Evolutionary conservation across 1,140 invertebrate genomes (phyloP).

Genomic region (Pogonomyrmex californicus): DNA sequence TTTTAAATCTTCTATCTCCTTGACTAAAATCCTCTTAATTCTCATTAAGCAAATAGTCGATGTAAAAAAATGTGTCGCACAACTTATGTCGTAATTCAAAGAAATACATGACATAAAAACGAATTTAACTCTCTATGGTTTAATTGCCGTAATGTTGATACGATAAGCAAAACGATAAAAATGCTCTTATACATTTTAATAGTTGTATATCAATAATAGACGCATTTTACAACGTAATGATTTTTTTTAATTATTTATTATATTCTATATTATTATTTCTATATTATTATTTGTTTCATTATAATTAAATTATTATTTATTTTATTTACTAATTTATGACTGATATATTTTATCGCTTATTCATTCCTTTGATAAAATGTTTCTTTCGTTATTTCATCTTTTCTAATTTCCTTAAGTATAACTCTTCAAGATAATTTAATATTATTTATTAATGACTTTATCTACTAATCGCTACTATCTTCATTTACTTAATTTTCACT

Average conservation of each 20-base stretch:
- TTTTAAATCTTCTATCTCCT: slow-evolving; percentile 61
- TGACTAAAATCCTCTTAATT: slow-evolving; percentile 52
- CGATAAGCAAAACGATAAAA: background rate
- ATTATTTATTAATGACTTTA: background rate
- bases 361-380: background rate
- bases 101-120: slow-evolving; percentile 52
- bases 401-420: background rate
- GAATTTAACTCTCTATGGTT: background rate
- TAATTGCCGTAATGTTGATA: slow-evolving; percentile 27
- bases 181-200: background rate
- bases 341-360: background rate
- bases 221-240: background rate
- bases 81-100: slow-evolving; percentile 69
- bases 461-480: background rate
- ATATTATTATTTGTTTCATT: background rate
- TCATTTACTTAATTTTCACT: background rate
- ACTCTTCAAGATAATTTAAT: background rate
- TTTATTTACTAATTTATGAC: background rate
- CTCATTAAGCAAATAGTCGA: slow-evolving; percentile 71
- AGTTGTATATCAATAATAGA: background rate
- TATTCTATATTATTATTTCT: background rate
- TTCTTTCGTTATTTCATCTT: background rate
- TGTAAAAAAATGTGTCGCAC: slow-evolving; percentile 24
- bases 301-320: background rate
- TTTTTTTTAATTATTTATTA: background rate